Evolutionary conservation across 2,888 invertebrate species (phyloP).

Genomic region (Drosophila birchii): DNA sequence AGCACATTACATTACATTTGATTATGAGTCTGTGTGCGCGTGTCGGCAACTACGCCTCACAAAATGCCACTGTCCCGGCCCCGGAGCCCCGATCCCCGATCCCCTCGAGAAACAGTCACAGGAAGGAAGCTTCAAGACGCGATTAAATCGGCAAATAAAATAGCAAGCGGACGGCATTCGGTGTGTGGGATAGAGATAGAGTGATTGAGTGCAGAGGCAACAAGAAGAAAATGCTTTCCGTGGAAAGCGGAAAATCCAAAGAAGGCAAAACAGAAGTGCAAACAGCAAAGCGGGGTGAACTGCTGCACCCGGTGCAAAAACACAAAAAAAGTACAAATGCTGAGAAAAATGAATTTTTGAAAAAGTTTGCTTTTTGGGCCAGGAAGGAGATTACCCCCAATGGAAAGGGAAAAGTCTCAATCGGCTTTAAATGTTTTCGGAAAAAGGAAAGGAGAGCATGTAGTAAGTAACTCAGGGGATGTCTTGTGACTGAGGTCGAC

Average conservation of each 20-base stretch:
- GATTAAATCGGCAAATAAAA: slow-evolving; percentile 80
- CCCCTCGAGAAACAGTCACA: slow-evolving; percentile 66
- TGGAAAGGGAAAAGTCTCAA: slow-evolving; percentile 13
- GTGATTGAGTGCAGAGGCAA: slow-evolving; percentile 61
- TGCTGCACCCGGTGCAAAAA: slow-evolving; percentile 34
- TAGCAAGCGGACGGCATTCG: slow-evolving; percentile 61
- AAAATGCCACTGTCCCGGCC: slow-evolving; percentile 46
- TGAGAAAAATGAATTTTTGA: slow-evolving; percentile 65
- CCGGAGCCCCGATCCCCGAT: slow-evolving; percentile 4
- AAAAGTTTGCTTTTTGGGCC: slow-evolving; percentile 47
- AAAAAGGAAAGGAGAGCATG: slow-evolving; percentile 9
- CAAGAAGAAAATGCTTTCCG: slow-evolving; percentile 58
- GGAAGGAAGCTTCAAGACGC: slow-evolving; percentile 80
- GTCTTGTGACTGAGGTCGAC: slow-evolving; percentile 61
- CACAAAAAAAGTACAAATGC: slow-evolving; percentile 29
- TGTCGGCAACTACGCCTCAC: slow-evolving; percentile 68
- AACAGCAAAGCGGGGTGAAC: slow-evolving; percentile 15
- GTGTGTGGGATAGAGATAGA: slow-evolving; percentile 20
- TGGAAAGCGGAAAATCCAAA: slow-evolving; percentile 58
- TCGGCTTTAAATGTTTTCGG: slow-evolving; percentile 39
- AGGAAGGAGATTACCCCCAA: slow-evolving; percentile 23
- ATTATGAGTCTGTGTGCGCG: slow-evolving; percentile 61
- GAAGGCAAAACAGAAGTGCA: slow-evolving; percentile 45
- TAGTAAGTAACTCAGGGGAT: slow-evolving; percentile 1
- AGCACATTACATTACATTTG: slow-evolving; percentile 77